Percentiles rank a stretch among this genome's conserved stretches.
Conservation (phyloP, 1,140 invertebrate genomes). For the Aphidius gifuensis region DNA sequence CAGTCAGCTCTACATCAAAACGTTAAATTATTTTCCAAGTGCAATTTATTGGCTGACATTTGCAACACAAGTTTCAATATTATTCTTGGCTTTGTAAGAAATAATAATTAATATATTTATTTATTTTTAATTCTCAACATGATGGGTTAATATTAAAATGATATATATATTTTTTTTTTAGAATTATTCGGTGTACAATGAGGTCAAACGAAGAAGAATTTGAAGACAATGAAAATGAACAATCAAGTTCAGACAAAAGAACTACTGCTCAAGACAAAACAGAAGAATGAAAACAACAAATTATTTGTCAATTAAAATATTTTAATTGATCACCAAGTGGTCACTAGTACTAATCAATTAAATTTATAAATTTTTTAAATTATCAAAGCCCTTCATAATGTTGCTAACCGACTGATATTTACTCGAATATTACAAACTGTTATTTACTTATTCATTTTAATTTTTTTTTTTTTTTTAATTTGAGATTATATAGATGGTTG, state of each 20-base stretch:
- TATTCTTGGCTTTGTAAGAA: constrained; percentile 62
- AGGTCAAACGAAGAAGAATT: constrained; percentile 6
- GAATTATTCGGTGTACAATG: neutral
- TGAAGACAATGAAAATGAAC: neutral
- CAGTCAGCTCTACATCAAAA: constrained; percentile 67
- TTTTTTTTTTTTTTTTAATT: no score
- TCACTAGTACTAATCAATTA: no score
- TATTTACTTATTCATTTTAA: no score
- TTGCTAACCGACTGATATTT: no score
- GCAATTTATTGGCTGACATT: constrained; percentile 70
- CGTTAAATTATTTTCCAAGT: constrained; percentile 57
- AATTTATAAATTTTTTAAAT: no score
- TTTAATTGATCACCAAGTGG: no score
- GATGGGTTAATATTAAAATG: no score
- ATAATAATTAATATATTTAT: constrained; percentile 16
- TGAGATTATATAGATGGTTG: no score
- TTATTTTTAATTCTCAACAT: no score
- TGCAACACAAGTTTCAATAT: constrained; percentile 63
- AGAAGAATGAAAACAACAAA: neutral
- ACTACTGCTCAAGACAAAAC: neutral
- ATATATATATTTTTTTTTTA: neutral
- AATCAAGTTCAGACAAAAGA: neutral
- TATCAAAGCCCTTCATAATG: no score
- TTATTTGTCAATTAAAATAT: no score
- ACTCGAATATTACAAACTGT: no score